Conservation (phyloP, 1,140 invertebrate genomes). For the Plodia interpunctella region DNA sequence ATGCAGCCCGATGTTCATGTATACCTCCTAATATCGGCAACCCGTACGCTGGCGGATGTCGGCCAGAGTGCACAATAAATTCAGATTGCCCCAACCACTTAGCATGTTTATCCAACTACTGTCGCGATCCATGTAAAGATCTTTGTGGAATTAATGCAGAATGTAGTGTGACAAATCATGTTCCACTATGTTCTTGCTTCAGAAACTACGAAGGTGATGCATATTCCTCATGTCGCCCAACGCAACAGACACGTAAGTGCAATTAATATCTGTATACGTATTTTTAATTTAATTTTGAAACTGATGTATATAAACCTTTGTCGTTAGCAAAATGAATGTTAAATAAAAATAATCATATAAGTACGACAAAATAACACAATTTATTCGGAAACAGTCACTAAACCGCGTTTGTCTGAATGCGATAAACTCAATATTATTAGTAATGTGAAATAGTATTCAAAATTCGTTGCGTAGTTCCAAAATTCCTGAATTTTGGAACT, state of each 20-base stretch:
- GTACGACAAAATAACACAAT: too few relatives aligned
- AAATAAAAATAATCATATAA: too few relatives aligned
- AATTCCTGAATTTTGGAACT: too few relatives aligned
- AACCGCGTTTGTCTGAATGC: too few relatives aligned
- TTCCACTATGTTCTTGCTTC: constrained; percentile 87
- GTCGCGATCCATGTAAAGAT: constrained; percentile 92
- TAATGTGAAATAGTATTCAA: too few relatives aligned
- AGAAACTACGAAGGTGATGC: constrained; percentile 88
- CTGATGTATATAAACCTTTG: too few relatives aligned
- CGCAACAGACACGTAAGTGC: constrained; percentile 76
- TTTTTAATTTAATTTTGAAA: too few relatives aligned
- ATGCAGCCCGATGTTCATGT: constrained; percentile 85
- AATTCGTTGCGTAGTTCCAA: too few relatives aligned
- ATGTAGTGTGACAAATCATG: constrained; percentile 89
- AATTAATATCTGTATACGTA: not conserved
- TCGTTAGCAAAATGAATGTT: too few relatives aligned
- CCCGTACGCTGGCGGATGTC: constrained; percentile 85
- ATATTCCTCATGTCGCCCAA: constrained; percentile 85
- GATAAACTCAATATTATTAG: too few relatives aligned
- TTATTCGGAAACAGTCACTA: too few relatives aligned
- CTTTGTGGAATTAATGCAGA: constrained; percentile 90
- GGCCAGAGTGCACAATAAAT: constrained; percentile 89
- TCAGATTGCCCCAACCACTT: constrained; percentile 88
- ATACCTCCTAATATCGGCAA: constrained; percentile 92
- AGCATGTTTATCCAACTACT: constrained; percentile 90